These are phyloP conservation scores for Tokudaia muenninki DNA, from an alignment of 2,797 vertebrate genomes.

Conservation along the genomic window DNA sequence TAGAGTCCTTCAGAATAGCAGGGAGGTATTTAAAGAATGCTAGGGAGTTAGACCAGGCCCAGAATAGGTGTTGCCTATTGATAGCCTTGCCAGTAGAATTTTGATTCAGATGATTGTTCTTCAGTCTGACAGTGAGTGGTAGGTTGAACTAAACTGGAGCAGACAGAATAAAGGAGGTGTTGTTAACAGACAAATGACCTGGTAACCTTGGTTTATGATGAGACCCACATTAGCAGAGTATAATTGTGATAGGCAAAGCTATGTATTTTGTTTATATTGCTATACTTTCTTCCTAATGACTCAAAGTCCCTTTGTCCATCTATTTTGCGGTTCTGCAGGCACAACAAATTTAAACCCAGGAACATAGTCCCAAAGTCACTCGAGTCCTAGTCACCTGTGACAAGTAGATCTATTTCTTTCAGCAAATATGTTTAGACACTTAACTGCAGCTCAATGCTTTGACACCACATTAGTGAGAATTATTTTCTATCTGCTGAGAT, in stretches of 20 bases:
- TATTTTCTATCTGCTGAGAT: background rate
- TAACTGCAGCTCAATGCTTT: constrained; percentile 1
- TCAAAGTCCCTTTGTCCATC: background rate
- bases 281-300: background rate
- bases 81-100: background rate
- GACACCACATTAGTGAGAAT: background rate
- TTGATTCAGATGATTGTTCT: background rate
- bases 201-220: background rate
- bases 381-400: background rate
- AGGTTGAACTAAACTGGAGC: background rate
- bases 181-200: background rate
- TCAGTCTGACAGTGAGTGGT: background rate
- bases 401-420: background rate
- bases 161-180: background rate
- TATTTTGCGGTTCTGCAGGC: background rate
- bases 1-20: background rate
- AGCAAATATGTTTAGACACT: background rate
- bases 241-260: background rate
- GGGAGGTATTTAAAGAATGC: background rate
- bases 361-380: background rate
- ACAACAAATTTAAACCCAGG: background rate
- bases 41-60: background rate
- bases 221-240: background rate
- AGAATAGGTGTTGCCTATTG: background rate
- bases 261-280: constrained; percentile 16